Evolutionary conservation across 35 echinoderm and acorn worm genomes (phyloP).

Genomic region (Amphiura filiformis): DNA sequence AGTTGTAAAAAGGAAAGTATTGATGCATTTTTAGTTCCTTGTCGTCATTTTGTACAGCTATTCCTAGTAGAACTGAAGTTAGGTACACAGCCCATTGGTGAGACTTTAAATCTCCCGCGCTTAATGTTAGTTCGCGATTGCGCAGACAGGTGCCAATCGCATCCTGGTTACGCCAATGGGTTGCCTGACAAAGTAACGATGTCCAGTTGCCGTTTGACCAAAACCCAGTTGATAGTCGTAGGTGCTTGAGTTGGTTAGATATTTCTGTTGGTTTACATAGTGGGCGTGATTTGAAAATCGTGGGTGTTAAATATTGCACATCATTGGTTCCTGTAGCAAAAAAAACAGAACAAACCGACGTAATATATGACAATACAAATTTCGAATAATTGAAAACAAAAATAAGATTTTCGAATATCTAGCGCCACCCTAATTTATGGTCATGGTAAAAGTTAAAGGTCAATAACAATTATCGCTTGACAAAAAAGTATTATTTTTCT

Average conservation of each 20-base stretch:
- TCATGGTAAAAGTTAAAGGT: no score
- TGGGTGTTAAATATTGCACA: background rate
- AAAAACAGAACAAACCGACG: background rate
- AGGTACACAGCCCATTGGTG: background rate
- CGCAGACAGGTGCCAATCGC: background rate
- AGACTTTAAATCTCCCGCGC: background rate
- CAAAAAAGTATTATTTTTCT: no score
- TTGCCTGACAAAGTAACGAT: background rate
- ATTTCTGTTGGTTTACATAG: background rate
- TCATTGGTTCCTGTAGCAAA: background rate
- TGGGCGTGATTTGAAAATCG: background rate
- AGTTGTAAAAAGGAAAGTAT: background rate
- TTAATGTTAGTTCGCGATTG: background rate
- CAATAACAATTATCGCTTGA: no score
- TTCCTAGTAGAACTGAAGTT: background rate
- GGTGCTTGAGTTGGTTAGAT: background rate
- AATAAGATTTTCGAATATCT: no score
- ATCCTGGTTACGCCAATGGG: background rate
- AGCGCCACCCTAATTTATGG: no score
- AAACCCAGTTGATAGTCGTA: background rate
- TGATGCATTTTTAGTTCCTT: background rate
- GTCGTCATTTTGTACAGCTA: background rate
- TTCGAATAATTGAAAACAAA: no score
- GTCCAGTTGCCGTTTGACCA: background rate
- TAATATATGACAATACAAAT: no score